Conservation (phyloP, 2,888 invertebrate genomes). For the Erebia ligea region DNA sequence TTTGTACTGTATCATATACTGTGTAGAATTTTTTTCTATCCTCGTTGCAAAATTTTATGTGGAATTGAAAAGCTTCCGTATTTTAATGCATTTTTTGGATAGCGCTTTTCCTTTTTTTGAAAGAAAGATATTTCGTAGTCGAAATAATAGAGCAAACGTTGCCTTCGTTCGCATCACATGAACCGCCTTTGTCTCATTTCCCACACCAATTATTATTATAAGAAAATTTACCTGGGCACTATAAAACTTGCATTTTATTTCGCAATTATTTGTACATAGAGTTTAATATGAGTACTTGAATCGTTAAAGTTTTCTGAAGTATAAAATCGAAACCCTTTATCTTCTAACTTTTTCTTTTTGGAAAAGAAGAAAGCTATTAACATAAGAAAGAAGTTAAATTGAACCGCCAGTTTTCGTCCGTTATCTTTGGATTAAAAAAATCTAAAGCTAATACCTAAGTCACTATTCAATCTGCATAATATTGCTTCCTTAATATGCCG, state of each 20-base stretch:
- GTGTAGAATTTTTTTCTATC: slow-evolving; percentile 38
- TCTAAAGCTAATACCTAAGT: slow-evolving; percentile 41
- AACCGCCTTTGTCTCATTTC: not conserved
- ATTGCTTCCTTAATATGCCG: slow-evolving; percentile 79
- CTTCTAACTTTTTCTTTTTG: slow-evolving; percentile 2
- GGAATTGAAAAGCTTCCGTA: slow-evolving; percentile 3
- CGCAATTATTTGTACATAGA: too few relatives aligned
- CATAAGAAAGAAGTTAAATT: slow-evolving; percentile 9
- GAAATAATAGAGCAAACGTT: not conserved
- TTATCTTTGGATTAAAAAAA: slow-evolving; percentile 35
- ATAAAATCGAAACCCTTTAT: not conserved
- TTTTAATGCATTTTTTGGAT: not conserved
- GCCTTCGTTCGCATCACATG: too few relatives aligned
- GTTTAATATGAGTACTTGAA: too few relatives aligned
- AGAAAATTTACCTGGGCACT: too few relatives aligned
- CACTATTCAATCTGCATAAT: slow-evolving; percentile 71
- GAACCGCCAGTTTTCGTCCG: slow-evolving; percentile 14
- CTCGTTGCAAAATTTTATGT: slow-evolving; percentile 25
- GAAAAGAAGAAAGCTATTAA: slow-evolving; percentile 2
- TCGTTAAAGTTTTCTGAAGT: too few relatives aligned
- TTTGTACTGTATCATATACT: slow-evolving; percentile 63
- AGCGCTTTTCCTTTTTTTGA: not conserved
- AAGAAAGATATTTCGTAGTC: not conserved
- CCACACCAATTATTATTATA: not conserved
- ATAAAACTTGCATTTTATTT: too few relatives aligned